A percentile compares a stretch with the other conserved stretches of the same genome.
phyloP scores from a whole-genome alignment of 2,888 invertebrate genomes.

The Ormyrus labotus region DNA sequence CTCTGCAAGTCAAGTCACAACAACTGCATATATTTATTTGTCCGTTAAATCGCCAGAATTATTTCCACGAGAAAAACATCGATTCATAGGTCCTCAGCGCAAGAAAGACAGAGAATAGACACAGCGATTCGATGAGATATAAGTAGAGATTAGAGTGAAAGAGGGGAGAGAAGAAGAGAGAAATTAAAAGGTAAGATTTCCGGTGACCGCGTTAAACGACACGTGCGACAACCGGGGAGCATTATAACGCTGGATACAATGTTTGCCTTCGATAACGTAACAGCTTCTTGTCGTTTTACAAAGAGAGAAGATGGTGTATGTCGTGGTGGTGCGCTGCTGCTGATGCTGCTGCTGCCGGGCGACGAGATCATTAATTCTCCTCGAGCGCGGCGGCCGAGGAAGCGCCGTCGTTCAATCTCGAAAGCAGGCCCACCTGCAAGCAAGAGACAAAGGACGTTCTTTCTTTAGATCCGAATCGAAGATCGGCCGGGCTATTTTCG shows the following conservation, averaged over 20 bases:
- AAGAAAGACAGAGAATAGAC: not conserved
- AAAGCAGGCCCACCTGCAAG: conserved; percentile 29
- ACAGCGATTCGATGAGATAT: not conserved
- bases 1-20: not conserved
- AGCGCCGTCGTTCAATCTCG: conserved; percentile 42
- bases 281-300: conserved; percentile 1
- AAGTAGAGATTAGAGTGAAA: not conserved
- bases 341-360: conserved; percentile 17
- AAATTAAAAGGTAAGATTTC: not conserved
- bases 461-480: not conserved
- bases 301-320: conserved; percentile 6
- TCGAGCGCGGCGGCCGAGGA: conserved; percentile 40
- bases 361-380: conserved; percentile 40
- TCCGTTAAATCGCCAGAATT: not conserved
- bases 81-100: not conserved
- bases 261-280: conserved; percentile 1
- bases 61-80: not conserved
- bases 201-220: too few species aligned
- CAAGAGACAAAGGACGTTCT: conserved; percentile 13
- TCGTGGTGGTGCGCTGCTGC: not conserved
- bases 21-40: not conserved
- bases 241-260: not conserved
- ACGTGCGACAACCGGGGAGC: too few species aligned
- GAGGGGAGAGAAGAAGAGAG: not conserved
- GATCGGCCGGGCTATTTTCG: not conserved